Evolutionary conservation across 2,797 vertebrate genomes (phyloP), one percentile per base, ranked within the genome.

Genomic region (Alectoris magna): DNA sequence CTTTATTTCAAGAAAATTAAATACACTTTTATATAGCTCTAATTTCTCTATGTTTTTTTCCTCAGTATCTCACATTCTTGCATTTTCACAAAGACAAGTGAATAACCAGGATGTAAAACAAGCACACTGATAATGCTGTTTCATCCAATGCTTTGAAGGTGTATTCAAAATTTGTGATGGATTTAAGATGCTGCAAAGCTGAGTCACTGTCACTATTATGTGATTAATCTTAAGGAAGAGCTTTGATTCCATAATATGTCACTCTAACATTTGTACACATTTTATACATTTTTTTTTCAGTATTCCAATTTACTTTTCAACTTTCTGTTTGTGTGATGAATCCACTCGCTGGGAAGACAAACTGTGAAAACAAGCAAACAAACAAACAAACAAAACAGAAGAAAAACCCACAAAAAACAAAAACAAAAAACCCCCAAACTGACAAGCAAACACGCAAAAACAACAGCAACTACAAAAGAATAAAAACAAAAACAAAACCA

Each of bases 151-250:
- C 5, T 39, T 58, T 70, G 66, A 70, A 73, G 53, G 58, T 63
- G 66, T 73, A 83, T 96, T 85, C 43, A 76, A 85, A 93, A 86
- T 70, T 62, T 68, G 66, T 1, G 19, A 63, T 79, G 85, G 53
- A 64, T 73, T 81, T 94, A 60, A 86, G 67, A 75, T 3, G 26
- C 78, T 92, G 80, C 71, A 81, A 34, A 94, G 51, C 87, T 95
- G 91, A 93, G 91, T 93, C 88, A 90, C 70, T 70, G 79, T 60
- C 82, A 43, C 73, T 43, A 18, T 70, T 68, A 90, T 59, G 63
- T 87, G 90, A 92, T 93, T 94, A 90, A 91, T 90, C 76, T 82
- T 88, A 86, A 81, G 0, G 0, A 91, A 59, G 59, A 63, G 27
- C 76, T 94, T 82, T 94, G 90, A 82, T 88, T 92, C 82, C 41